A percentile compares a stretch with the other conserved stretches of the same genome.
Evolutionary conservation across 2,113 vertebrate genomes (phyloP).

Genomic region (Stomatorhinus ivindoensis): DNA sequence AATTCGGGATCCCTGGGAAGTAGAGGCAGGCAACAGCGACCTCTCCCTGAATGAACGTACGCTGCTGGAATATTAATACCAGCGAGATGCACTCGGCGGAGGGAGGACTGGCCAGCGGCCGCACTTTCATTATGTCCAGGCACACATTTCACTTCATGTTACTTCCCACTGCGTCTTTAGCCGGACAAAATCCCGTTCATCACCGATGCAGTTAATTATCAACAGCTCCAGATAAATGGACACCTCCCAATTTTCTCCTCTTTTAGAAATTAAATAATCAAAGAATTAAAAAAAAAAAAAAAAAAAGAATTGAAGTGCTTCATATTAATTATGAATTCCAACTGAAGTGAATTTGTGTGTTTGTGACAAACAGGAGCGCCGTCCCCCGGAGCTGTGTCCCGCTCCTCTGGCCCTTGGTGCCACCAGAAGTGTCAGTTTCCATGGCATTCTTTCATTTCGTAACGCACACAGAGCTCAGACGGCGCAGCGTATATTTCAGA

Average conservation of each 20-base stretch:
- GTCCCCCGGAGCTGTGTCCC: too few species aligned
- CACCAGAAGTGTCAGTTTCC: background rate
- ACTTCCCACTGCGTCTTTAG: background rate
- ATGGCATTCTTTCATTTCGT: background rate
- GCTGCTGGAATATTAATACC: conserved; percentile 40
- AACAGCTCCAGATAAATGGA: background rate
- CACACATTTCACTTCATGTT: conserved; percentile 1
- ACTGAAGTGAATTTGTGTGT: background rate
- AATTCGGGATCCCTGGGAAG: conserved; percentile 35
- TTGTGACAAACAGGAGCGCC: background rate
- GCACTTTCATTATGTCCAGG: background rate
- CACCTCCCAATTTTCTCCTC: background rate
- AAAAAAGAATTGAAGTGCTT: background rate
- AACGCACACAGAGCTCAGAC: background rate
- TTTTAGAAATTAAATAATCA: background rate
- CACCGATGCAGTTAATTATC: background rate
- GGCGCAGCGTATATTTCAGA: background rate
- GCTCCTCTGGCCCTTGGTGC: background rate
- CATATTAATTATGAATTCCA: background rate
- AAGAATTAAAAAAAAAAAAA: background rate
- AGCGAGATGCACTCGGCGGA: conserved; percentile 24
- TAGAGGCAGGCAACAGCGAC: conserved; percentile 36
- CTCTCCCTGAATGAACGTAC: conserved; percentile 29
- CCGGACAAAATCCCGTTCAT: background rate
- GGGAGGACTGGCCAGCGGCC: conserved; percentile 3